Evolutionary conservation across 2,797 vertebrate genomes (phyloP), one percentile per base, ranked within the genome.

Genomic region (Myotis daubentonii): DNA sequence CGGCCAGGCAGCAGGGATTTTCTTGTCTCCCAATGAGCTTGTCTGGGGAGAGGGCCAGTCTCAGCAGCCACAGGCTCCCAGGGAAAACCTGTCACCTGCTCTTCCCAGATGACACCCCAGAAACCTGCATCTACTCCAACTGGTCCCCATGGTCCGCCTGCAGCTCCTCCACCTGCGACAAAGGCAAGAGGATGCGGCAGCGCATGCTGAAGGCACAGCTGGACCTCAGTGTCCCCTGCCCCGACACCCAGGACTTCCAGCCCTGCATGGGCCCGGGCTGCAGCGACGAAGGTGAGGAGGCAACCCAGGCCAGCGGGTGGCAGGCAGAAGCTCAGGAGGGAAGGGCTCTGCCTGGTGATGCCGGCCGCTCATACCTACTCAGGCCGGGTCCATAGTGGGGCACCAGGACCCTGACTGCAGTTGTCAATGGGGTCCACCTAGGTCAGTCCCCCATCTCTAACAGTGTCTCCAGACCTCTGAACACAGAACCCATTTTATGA

Each of bases 81-180:
- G 17, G 62, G 87, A 91, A 93, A 94, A 92, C 71, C 30, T 22
- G 55, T 66, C 55, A 44, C 76, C 8, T 41, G 0, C 53, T 82
- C 89, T 88, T 95, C 97, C 86, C 96, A 99, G 99, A 99, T 96
- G 99, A 99, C 72, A 99, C 99, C 68, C 99, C 99, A 2, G 99
- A 99, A 98, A 99, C 99, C 1, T 99, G 99, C 75, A 99, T 99
- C 98, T 99, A 99, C 98, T 99, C 99, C 95, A 99, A 99, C 98
- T 99, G 99, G 99, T 99, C 99, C 94, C 99, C 99, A 0, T 99
- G 99, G 99, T 99, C 99, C 0, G 99, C 99, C 89, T 99, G 99
- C 97, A 99, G 99, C 97, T 99, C 99, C 3, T 99, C 99, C 62
- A 99, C 99, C 25, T 99, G 99, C 96, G 99, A 99, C 84, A 99